Percentiles rank a stretch among this genome's conserved stretches.
Conservation (phyloP, 2,113 vertebrate genomes). For the Rana temporaria region DNA sequence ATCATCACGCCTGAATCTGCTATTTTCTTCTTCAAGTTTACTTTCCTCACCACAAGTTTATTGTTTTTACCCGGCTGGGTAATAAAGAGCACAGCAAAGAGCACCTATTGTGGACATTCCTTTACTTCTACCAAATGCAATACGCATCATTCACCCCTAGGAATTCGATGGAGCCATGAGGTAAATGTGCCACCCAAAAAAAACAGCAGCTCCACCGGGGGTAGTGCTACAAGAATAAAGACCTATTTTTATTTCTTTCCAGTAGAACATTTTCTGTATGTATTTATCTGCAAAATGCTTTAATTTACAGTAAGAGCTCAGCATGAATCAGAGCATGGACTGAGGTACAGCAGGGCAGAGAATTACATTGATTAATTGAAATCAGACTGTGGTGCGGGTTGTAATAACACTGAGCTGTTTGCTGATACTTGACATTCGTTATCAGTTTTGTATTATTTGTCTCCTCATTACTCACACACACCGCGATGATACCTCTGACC, state of each 20-base stretch:
- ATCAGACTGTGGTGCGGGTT: neutral
- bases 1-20: too few species aligned
- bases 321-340: neutral
- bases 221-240: too few species aligned
- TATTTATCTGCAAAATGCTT: neutral
- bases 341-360: neutral
- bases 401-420: neutral
- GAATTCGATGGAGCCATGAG: too few species aligned
- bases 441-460: neutral
- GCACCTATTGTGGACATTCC: too few species aligned
- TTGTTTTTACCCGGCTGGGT: too few species aligned
- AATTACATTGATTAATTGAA: conserved; percentile 5
- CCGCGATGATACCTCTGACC: neutral
- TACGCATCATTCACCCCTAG: too few species aligned
- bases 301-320: neutral
- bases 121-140: too few species aligned
- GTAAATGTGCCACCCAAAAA: too few species aligned
- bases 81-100: too few species aligned
- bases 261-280: neutral
- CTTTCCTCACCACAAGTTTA: too few species aligned
- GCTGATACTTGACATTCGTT: neutral
- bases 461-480: neutral
- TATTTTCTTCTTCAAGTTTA: too few species aligned
- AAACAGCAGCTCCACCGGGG: too few species aligned
- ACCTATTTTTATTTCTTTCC: neutral